Evolutionary conservation across 2,113 vertebrate species (phyloP).

Genomic region (Oophaga pumilio): DNA sequence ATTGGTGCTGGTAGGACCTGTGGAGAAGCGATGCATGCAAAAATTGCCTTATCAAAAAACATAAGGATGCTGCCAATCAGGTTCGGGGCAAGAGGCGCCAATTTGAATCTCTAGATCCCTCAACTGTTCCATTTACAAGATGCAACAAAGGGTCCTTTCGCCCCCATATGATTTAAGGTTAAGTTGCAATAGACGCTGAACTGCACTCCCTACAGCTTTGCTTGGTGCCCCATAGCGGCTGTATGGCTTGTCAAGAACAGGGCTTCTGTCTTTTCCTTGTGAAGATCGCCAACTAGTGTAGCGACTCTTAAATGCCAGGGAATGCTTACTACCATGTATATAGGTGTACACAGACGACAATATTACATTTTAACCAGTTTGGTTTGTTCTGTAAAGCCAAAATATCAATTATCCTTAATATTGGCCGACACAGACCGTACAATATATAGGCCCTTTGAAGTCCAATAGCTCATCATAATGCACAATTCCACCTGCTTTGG

Average conservation of each 20-base stretch:
- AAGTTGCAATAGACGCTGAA: background rate
- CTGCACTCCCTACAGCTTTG: background rate
- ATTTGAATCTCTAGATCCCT: background rate
- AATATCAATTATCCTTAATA: background rate
- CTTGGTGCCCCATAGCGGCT: background rate
- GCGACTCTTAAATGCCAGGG: too few species aligned
- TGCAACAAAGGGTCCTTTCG: background rate
- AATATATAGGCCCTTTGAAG: too few species aligned
- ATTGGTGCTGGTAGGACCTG: too few species aligned
- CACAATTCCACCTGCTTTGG: too few species aligned
- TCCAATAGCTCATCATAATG: too few species aligned
- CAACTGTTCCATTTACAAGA: background rate
- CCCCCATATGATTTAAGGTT: background rate
- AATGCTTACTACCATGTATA: too few species aligned
- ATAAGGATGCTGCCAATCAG: too few species aligned
- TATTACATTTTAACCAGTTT: background rate
- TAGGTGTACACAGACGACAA: too few species aligned
- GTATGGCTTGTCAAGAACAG: background rate
- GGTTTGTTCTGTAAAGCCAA: background rate
- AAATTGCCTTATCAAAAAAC: too few species aligned
- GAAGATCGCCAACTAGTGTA: too few species aligned
- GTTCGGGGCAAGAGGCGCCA: background rate
- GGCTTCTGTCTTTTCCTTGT: background rate
- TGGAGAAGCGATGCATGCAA: too few species aligned
- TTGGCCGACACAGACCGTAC: too few species aligned